Conservation (phyloP, 2,113 vertebrate genomes). For the Sorex fumeus region DNA sequence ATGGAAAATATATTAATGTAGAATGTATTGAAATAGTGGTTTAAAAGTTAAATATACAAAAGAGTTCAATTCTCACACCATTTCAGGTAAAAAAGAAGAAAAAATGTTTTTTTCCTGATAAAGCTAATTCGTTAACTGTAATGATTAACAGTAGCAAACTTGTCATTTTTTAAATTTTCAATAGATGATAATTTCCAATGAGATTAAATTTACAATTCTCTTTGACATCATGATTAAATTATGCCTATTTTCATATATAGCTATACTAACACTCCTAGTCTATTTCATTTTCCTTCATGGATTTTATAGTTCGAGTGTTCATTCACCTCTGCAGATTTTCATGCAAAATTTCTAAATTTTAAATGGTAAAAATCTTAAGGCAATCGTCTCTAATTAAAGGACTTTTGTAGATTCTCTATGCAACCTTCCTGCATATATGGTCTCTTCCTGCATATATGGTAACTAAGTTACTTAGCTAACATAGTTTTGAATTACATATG, state of each 20-base stretch:
- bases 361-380: constrained; percentile 43
- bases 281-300: background rate
- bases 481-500: constrained; percentile 17
- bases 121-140: constrained; percentile 62
- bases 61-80: constrained; percentile 1
- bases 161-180: constrained; percentile 39
- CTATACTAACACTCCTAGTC: constrained; percentile 9
- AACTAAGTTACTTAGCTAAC: constrained; percentile 23
- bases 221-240: constrained; percentile 29
- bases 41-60: constrained; percentile 31
- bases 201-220: constrained; percentile 40
- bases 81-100: constrained; percentile 29
- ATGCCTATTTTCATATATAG: constrained; percentile 56
- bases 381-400: background rate
- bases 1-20: constrained; percentile 34
- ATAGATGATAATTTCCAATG: constrained; percentile 44
- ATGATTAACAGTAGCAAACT: background rate
- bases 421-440: background rate
- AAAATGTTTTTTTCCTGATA: background rate
- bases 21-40: constrained; percentile 59
- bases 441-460: background rate
- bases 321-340: background rate
- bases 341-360: constrained; percentile 55
- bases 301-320: constrained; percentile 50
- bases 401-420: constrained; percentile 33